phyloP scores from a whole-genome alignment of 2,888 invertebrate species.

The Limnephilus auricula region DNA sequence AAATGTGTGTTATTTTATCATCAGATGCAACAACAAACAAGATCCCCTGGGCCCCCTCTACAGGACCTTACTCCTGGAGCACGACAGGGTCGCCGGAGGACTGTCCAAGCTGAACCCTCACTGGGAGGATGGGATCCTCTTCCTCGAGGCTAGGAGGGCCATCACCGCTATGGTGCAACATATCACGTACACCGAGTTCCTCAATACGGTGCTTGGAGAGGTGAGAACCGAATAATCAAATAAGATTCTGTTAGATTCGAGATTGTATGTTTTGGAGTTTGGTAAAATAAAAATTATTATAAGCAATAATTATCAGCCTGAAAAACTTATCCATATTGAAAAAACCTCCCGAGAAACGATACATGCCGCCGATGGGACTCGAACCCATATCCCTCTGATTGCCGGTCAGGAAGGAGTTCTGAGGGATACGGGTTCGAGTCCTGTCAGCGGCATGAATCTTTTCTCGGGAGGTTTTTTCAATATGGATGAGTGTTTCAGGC shows the following conservation, averaged over 20 bases:
- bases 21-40: slow-evolving; percentile 80
- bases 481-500: no score
- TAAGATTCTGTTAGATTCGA: not conserved
- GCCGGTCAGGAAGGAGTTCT: no score
- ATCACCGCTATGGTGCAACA: slow-evolving; percentile 90
- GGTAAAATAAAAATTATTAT: no score
- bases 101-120: slow-evolving; percentile 84
- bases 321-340: no score
- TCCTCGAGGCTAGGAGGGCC: slow-evolving; percentile 85
- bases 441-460: no score
- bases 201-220: slow-evolving; percentile 87
- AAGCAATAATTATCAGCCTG: no score
- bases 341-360: no score
- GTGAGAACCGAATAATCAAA: slow-evolving; percentile 71
- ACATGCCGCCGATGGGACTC: no score
- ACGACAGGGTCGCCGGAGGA: slow-evolving; percentile 87
- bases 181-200: slow-evolving; percentile 89
- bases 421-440: no score
- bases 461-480: no score
- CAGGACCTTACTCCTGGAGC: slow-evolving; percentile 84
- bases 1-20: slow-evolving; percentile 44
- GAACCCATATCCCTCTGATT: no score
- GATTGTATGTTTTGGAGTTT: no score
- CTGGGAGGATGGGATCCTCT: slow-evolving; percentile 88
- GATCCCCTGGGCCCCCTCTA: slow-evolving; percentile 84